phyloP scores from a whole-genome alignment of 2,113 vertebrate species.

The Apteryx mantelli region DNA sequence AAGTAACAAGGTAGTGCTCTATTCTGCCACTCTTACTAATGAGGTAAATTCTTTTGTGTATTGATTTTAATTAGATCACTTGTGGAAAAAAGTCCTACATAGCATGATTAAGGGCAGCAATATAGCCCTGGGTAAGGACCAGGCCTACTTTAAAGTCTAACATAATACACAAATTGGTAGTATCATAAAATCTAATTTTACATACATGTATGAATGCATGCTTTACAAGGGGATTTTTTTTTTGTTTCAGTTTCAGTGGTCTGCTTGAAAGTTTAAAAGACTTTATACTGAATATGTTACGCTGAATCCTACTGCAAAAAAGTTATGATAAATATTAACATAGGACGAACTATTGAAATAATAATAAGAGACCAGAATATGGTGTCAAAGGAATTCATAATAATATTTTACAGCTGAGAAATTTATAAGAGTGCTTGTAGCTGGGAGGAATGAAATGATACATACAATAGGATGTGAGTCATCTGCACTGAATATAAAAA shows the following conservation, averaged over 20 bases:
- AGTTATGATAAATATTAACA: neutral
- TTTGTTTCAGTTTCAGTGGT: neutral
- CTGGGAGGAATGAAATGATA: neutral
- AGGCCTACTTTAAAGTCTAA: conserved; percentile 35
- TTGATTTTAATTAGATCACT: conserved; percentile 65
- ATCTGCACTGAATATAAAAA: neutral
- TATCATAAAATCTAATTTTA: conserved; percentile 62
- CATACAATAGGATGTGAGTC: neutral
- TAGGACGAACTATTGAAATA: neutral
- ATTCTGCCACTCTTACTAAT: conserved; percentile 25
- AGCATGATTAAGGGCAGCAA: conserved; percentile 43
- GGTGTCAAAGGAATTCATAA: neutral
- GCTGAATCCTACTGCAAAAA: neutral
- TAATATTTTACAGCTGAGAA: neutral
- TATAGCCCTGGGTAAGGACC: conserved; percentile 41
- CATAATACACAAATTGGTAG: conserved; percentile 46
- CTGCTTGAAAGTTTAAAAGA: neutral
- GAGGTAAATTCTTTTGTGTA: conserved; percentile 40
- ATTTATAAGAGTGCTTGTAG: neutral
- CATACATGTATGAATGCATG: neutral
- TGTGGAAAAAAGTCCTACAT: conserved; percentile 29
- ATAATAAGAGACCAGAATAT: neutral
- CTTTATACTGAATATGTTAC: neutral
- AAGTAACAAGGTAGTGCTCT: conserved; percentile 23
- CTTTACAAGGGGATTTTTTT: neutral